A percentile compares a stretch with the other conserved stretches of the same genome.
Evolutionary conservation across 2,888 invertebrate species (phyloP).

Genomic region (Watsonalla binaria): DNA sequence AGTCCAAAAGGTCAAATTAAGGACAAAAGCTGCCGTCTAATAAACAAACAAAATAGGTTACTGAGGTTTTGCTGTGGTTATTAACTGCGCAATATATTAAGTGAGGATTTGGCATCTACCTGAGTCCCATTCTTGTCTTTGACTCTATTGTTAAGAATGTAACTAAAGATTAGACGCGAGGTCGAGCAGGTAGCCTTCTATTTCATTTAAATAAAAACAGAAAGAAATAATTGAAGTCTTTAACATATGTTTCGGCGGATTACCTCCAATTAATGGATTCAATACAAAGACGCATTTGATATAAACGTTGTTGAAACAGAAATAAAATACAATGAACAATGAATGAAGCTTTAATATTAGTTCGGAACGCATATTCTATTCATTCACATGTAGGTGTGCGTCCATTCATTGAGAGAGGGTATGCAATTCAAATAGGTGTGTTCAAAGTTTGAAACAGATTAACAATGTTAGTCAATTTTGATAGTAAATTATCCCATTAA

Average conservation of each 20-base stretch:
- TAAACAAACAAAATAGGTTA: not conserved
- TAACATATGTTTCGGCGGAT: too few relatives aligned
- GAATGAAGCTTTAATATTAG: slow-evolving; percentile 18
- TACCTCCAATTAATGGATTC: not conserved
- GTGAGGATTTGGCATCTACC: slow-evolving; percentile 21
- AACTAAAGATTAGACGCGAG: slow-evolving; percentile 45
- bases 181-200: slow-evolving; percentile 41
- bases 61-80: not conserved
- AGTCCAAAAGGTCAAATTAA: not conserved
- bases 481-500: slow-evolving; percentile 21
- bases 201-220: slow-evolving; percentile 15
- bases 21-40: not conserved
- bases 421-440: too few relatives aligned
- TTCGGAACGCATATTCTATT: slow-evolving; percentile 7
- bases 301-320: not conserved
- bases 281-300: too few relatives aligned
- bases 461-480: slow-evolving; percentile 6
- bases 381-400: slow-evolving; percentile 19
- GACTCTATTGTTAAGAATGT: slow-evolving; percentile 49
- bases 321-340: slow-evolving; percentile 26
- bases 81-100: not conserved
- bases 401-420: slow-evolving; percentile 19
- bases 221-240: not conserved
- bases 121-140: slow-evolving; percentile 31
- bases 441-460: too few relatives aligned